Evolutionary conservation across 2,113 vertebrate species (phyloP).

Genomic region (Aythya baeri): DNA sequence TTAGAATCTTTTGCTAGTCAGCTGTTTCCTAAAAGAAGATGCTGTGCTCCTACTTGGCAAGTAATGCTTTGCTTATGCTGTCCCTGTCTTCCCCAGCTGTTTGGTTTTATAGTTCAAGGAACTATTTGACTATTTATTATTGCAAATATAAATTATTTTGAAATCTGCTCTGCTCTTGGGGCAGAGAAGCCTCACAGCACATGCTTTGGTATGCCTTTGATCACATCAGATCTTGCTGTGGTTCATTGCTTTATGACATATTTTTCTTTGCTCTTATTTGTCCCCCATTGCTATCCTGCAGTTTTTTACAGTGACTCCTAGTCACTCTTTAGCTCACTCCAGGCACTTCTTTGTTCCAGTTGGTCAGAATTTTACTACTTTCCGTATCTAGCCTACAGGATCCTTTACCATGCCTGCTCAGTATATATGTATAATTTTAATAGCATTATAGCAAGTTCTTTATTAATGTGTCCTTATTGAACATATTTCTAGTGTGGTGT

Average conservation of each 20-base stretch:
- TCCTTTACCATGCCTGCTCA: background rate
- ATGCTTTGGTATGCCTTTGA: slow-evolving; percentile 37
- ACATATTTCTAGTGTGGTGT: background rate
- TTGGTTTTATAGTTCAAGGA: background rate
- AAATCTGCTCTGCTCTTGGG: background rate
- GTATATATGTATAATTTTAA: background rate
- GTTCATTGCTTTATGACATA: slow-evolving; percentile 1
- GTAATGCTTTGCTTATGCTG: background rate
- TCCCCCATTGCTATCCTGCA: background rate
- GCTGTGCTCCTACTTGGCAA: background rate
- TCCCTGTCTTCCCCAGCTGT: background rate
- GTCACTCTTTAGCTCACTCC: background rate
- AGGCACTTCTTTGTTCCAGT: background rate
- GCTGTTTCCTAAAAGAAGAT: background rate
- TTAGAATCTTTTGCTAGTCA: background rate
- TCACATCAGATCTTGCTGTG: slow-evolving; percentile 22
- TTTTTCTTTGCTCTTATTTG: slow-evolving; percentile 3
- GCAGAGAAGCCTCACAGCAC: background rate
- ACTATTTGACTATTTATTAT: background rate
- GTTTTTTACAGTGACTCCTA: background rate
- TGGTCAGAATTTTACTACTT: background rate
- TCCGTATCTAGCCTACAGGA: background rate
- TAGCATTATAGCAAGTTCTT: background rate
- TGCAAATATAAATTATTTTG: background rate
- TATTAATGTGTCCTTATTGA: background rate